Percentiles rank a stretch among this genome's conserved stretches.
phyloP scores from a whole-genome alignment of 2,113 vertebrate genomes.

The Gadus macrocephalus region DNA sequence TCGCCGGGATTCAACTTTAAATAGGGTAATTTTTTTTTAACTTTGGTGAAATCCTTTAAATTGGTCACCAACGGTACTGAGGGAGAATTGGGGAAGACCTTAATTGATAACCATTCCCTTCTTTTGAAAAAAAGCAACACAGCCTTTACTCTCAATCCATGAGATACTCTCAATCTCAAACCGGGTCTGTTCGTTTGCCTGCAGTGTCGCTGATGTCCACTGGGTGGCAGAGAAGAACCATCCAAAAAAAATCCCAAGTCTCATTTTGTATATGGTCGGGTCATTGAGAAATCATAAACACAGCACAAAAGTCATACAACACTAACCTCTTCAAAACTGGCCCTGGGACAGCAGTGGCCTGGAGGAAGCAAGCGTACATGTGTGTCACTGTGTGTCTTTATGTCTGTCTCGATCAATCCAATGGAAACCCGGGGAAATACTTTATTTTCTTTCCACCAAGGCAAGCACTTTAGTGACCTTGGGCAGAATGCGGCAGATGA shows the following conservation, averaged over 20 bases:
- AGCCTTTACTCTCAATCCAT: too few relatives aligned
- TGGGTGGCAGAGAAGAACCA: neutral
- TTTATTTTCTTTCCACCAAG: neutral
- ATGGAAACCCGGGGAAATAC: neutral
- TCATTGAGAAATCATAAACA: neutral
- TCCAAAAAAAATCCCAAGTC: neutral
- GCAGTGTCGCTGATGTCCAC: neutral
- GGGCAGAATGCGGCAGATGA: neutral
- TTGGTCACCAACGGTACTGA: too few relatives aligned
- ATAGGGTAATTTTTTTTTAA: too few relatives aligned
- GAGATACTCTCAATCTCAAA: too few relatives aligned
- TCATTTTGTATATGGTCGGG: too few relatives aligned
- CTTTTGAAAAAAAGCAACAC: too few relatives aligned
- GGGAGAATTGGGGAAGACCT: too few relatives aligned
- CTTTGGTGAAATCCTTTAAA: too few relatives aligned
- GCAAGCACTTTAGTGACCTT: slow-evolving; percentile 6
- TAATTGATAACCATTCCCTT: too few relatives aligned
- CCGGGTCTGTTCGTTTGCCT: neutral
- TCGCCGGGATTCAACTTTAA: too few relatives aligned
- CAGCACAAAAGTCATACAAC: neutral
- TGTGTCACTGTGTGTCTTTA: neutral
- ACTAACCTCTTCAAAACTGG: neutral
- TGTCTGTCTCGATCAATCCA: neutral
- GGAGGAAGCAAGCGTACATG: neutral
- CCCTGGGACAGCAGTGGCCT: neutral